Evolutionary conservation across 2,113 vertebrate species (phyloP).

Genomic region (Melierax canorus): DNA sequence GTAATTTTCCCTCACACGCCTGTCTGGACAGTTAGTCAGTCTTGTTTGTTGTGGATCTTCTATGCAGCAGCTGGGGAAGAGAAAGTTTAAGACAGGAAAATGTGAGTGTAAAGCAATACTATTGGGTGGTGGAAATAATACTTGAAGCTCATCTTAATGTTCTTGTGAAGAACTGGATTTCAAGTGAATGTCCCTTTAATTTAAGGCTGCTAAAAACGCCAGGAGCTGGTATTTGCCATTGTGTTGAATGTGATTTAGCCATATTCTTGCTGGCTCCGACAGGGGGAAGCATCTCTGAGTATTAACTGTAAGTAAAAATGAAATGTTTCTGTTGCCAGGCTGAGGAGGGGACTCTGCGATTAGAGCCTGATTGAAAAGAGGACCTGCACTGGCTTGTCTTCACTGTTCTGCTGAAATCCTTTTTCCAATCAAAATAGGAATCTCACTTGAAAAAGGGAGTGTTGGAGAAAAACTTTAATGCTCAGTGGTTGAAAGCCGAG

Average conservation of each 20-base stretch:
- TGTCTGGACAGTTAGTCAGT: background rate
- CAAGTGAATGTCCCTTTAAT: conserved; percentile 6
- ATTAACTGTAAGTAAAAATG: conserved; percentile 4
- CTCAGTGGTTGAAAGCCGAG: background rate
- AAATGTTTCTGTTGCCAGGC: background rate
- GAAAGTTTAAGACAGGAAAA: background rate
- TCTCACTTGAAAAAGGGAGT: background rate
- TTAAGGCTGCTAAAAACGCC: background rate
- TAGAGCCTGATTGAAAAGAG: background rate
- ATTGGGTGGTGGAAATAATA: background rate
- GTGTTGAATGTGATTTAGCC: background rate
- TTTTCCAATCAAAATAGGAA: background rate
- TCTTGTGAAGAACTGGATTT: background rate
- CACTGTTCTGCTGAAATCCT: background rate
- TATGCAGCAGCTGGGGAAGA: background rate
- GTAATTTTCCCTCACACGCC: fast-evolving
- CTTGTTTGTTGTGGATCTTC: background rate
- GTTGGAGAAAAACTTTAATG: background rate
- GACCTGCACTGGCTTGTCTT: background rate
- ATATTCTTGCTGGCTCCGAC: background rate
- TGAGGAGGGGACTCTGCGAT: background rate
- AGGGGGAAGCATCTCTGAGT: background rate
- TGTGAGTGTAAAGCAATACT: background rate
- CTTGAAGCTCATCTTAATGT: background rate
- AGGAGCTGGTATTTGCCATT: background rate